A percentile compares a stretch with the other conserved stretches of the same genome.
These are phyloP conservation scores for Laothoe populi DNA, from an alignment of 2,888 invertebrate species.

Conservation along the genomic window DNA sequence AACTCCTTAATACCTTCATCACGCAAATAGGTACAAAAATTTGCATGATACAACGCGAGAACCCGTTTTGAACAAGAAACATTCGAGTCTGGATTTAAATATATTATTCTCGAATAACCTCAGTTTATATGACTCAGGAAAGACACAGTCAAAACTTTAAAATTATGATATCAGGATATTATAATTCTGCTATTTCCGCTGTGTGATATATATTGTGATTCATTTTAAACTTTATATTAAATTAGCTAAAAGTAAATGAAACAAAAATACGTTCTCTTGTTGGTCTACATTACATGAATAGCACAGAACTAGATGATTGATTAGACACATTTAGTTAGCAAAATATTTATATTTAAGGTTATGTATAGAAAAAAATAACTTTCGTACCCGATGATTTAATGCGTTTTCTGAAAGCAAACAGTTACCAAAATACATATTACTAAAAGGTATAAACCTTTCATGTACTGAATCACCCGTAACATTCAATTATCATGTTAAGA, in stretches of 20 bases:
- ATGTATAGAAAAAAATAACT: neutral
- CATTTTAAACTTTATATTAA: too few species aligned
- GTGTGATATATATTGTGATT: neutral
- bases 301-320: too few species aligned
- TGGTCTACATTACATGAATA: too few species aligned
- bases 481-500: constrained; percentile 4
- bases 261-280: too few species aligned
- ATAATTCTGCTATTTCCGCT: neutral
- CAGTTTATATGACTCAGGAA: constrained; percentile 12
- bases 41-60: constrained; percentile 11
- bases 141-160: neutral
- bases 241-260: too few species aligned
- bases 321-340: neutral
- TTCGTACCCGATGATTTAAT: neutral
- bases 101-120: constrained; percentile 6
- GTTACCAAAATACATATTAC: neutral
- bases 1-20: neutral
- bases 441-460: neutral
- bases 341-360: neutral
- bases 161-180: constrained; percentile 4
- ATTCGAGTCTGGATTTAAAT: neutral
- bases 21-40: neutral
- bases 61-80: constrained; percentile 10
- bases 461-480: neutral
- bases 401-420: neutral